Evolutionary conservation across 1,140 invertebrate genomes (phyloP).

Genomic region (Caenorhabditis briggsae): DNA sequence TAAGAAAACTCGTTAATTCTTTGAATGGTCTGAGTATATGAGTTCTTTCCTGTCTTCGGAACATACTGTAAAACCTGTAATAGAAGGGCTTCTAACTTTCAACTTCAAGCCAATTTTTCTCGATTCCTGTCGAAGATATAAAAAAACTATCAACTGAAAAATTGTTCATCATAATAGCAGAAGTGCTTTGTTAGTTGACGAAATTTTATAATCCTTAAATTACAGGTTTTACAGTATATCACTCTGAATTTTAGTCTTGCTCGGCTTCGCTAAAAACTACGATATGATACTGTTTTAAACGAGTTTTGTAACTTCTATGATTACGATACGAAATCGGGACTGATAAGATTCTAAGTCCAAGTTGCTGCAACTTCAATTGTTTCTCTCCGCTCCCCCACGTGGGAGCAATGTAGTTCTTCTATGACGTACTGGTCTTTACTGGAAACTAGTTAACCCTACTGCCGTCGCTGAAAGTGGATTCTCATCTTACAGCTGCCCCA

Average conservation of each 20-base stretch:
- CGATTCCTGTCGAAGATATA: too few relatives aligned
- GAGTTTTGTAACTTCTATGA: too few relatives aligned
- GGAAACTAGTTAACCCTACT: slow-evolving; percentile 44
- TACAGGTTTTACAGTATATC: too few relatives aligned
- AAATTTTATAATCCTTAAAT: too few relatives aligned
- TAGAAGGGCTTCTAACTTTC: too few relatives aligned
- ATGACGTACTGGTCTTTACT: slow-evolving; percentile 11
- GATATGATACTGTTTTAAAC: too few relatives aligned
- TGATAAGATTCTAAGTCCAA: slow-evolving; percentile 14
- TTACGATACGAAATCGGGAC: background rate
- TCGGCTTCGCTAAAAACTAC: background rate
- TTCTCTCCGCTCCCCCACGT: background rate
- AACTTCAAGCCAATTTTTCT: too few relatives aligned
- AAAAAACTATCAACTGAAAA: too few relatives aligned
- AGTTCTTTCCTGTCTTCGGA: background rate
- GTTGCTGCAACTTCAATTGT: slow-evolving; percentile 2
- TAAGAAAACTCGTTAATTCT: background rate
- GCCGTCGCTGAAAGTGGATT: background rate
- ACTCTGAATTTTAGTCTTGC: too few relatives aligned
- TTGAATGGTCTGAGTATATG: background rate
- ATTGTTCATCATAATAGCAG: too few relatives aligned
- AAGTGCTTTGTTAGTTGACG: too few relatives aligned
- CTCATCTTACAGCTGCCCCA: slow-evolving; percentile 1
- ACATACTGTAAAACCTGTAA: too few relatives aligned
- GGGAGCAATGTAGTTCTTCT: background rate